phyloP scores from a whole-genome alignment of 2,113 vertebrate species.

The Notarius quadriscutis region DNA sequence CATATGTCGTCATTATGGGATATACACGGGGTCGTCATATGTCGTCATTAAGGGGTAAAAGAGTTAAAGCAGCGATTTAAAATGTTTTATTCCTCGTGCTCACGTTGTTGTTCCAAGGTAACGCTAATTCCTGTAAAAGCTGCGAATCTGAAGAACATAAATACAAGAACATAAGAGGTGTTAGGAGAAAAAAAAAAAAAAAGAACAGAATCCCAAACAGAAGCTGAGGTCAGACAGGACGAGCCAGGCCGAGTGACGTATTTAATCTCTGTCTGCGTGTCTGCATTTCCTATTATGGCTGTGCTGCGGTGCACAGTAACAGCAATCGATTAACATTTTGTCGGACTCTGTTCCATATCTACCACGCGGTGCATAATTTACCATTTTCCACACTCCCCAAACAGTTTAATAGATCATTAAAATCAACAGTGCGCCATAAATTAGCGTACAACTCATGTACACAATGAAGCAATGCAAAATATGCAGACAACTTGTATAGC shows the following conservation, averaged over 20 bases:
- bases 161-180: constrained; percentile 11
- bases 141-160: background rate
- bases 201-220: background rate
- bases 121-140: background rate
- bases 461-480: background rate
- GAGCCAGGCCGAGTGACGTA: background rate
- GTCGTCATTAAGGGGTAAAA: too few species aligned
- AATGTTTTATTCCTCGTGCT: background rate
- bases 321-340: background rate
- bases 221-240: constrained; percentile 23
- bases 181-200: background rate
- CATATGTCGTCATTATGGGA: too few species aligned
- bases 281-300: constrained; percentile 32
- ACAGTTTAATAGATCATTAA: background rate
- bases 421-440: background rate
- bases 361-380: background rate
- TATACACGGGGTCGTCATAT: too few species aligned
- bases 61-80: background rate
- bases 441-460: background rate
- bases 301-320: background rate
- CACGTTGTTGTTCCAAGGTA: background rate
- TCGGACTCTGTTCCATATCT: background rate
- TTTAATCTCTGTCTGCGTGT: background rate
- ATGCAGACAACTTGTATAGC: background rate
- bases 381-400: background rate